Evolutionary conservation across 2,888 invertebrate genomes (phyloP).

Genomic region (Orgyia antiqua): DNA sequence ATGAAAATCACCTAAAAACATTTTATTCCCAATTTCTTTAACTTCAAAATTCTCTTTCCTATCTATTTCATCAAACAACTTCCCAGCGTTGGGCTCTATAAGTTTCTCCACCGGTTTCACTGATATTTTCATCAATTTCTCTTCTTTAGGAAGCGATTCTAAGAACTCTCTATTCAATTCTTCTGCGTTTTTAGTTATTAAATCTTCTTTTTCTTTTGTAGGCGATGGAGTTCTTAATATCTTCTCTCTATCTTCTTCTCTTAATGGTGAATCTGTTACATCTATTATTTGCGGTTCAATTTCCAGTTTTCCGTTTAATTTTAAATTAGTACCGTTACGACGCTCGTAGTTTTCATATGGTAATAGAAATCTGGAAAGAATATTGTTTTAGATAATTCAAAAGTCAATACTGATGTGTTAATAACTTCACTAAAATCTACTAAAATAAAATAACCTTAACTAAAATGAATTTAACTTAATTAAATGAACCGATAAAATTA

Average conservation of each 20-base stretch:
- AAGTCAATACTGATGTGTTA: too few relatives aligned
- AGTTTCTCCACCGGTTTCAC: constrained; percentile 58
- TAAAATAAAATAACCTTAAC: too few relatives aligned
- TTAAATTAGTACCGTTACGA: constrained; percentile 40
- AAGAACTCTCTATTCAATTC: constrained; percentile 64
- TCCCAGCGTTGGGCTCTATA: constrained; percentile 36
- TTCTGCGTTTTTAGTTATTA: constrained; percentile 49
- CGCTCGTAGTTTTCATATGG: constrained; percentile 81
- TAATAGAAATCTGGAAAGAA: constrained; percentile 80
- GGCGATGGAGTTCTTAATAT: constrained; percentile 33
- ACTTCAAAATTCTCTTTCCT: constrained; percentile 3
- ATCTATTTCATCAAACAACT: constrained; percentile 29
- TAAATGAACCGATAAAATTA: too few relatives aligned
- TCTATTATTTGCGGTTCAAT: constrained; percentile 48
- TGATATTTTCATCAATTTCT: constrained; percentile 43
- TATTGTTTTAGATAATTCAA: too few relatives aligned
- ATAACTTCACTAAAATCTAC: too few relatives aligned
- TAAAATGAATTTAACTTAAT: too few relatives aligned
- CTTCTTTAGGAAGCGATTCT: constrained; percentile 53
- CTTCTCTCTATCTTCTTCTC: constrained; percentile 33
- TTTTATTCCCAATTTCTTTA: constrained; percentile 19
- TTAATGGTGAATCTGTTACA: constrained; percentile 58
- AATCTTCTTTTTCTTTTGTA: constrained; percentile 29
- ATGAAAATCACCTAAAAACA: constrained; percentile 32
- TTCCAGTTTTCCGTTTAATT: constrained; percentile 45